These are phyloP conservation scores for Marronus borbonicus DNA, from an alignment of 2,888 invertebrate species.

Conservation along the genomic window DNA sequence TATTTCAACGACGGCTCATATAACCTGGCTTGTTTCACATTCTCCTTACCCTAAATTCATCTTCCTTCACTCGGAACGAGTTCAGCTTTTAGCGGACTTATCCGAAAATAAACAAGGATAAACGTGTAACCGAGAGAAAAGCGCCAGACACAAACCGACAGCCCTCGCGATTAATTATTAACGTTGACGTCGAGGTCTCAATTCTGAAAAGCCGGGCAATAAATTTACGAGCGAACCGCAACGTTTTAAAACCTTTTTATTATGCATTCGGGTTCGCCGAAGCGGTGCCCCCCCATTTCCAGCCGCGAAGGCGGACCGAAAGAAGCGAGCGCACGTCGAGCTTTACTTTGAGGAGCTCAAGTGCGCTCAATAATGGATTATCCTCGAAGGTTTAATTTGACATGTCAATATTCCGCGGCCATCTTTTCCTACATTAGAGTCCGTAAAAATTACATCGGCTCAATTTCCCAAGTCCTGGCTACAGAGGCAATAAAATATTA, in stretches of 20 bases:
- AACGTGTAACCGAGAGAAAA: not conserved
- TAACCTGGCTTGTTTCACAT: too few relatives aligned
- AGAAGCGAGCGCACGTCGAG: not conserved
- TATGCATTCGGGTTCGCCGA: constrained; percentile 11
- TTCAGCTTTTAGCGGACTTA: not conserved
- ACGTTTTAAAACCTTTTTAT: constrained; percentile 26
- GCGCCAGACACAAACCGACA: not conserved
- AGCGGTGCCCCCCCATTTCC: not conserved
- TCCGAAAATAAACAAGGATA: not conserved
- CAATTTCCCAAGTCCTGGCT: too few relatives aligned
- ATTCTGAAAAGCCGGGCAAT: not conserved
- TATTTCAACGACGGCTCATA: too few relatives aligned
- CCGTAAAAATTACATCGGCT: too few relatives aligned
- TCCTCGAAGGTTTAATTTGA: constrained; percentile 28
- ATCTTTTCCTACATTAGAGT: not conserved
- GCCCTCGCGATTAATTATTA: constrained; percentile 16
- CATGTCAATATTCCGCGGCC: constrained; percentile 22
- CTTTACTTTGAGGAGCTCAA: too few relatives aligned
- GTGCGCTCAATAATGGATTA: constrained; percentile 16
- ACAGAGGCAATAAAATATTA: too few relatives aligned
- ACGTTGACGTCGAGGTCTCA: not conserved
- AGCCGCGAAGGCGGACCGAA: not conserved
- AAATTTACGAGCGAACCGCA: constrained; percentile 17
- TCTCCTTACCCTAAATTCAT: too few relatives aligned
- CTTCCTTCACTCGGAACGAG: too few relatives aligned